Percentiles rank a stretch among this genome's conserved stretches.
Evolutionary conservation across 1,140 invertebrate species (phyloP).

Genomic region (Onthophagus taurus): DNA sequence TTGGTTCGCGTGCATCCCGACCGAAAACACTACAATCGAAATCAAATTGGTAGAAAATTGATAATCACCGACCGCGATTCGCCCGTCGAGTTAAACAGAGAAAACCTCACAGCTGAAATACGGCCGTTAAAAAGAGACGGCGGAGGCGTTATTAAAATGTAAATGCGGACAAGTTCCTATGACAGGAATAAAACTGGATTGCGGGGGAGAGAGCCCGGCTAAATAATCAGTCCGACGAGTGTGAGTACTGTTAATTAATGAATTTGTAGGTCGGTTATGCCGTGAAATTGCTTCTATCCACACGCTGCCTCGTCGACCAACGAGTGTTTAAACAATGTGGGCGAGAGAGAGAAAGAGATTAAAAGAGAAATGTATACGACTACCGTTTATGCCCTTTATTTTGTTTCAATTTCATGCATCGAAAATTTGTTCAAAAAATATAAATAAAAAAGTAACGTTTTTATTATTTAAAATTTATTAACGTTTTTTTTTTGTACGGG

Average conservation of each 20-base stretch:
- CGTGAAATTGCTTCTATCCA: slow-evolving; percentile 7
- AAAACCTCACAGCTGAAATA: slow-evolving; percentile 8
- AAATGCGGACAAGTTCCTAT: slow-evolving; percentile 36
- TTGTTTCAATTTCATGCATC: too few species aligned
- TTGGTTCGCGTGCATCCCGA: too few species aligned
- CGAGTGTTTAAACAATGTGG: too few species aligned
- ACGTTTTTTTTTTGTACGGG: too few species aligned
- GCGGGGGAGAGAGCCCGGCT: slow-evolving; percentile 7
- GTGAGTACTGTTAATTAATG: slow-evolving; percentile 14
- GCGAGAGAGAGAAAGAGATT: too few species aligned
- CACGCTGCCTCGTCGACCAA: too few species aligned
- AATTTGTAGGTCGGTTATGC: slow-evolving; percentile 12
- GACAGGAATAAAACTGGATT: slow-evolving; percentile 25
- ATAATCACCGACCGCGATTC: slow-evolving; percentile 31
- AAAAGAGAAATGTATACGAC: too few species aligned
- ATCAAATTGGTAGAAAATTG: slow-evolving; percentile 40
- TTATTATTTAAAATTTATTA: too few species aligned
- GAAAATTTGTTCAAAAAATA: too few species aligned
- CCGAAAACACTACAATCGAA: slow-evolving; percentile 31
- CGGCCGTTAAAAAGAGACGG: slow-evolving; percentile 15
- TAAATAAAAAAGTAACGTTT: too few species aligned
- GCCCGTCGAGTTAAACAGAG: slow-evolving; percentile 16
- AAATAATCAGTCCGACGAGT: slow-evolving; percentile 13
- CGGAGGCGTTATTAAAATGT: slow-evolving; percentile 37
- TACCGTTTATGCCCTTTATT: too few species aligned